Conservation (phyloP, 92 coral and sea anemone species). For the Porites rus region DNA sequence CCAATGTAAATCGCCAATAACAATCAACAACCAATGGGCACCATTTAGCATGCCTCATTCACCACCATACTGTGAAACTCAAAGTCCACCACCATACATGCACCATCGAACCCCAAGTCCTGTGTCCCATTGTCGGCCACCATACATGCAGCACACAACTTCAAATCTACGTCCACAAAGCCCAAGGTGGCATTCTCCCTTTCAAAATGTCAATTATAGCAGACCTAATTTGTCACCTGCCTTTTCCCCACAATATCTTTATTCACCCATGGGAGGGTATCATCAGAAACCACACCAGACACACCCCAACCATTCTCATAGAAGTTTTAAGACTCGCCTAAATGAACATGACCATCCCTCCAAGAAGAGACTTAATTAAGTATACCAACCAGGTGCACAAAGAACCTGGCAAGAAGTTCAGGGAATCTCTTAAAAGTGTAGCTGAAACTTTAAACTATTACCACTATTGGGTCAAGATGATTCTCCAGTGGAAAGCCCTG, state of each 20-base stretch:
- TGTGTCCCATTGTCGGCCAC: slow-evolving; percentile 34
- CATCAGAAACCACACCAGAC: slow-evolving; percentile 34
- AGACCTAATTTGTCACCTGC: neutral
- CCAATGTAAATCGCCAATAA: slow-evolving; percentile 34
- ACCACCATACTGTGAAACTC: slow-evolving; percentile 35
- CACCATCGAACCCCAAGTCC: slow-evolving; percentile 33
- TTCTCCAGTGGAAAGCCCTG: slow-evolving; percentile 24
- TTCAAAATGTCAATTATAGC: slow-evolving; percentile 25
- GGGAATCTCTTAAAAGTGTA: slow-evolving; percentile 35
- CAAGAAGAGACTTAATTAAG: slow-evolving; percentile 21
- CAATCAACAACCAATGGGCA: slow-evolving; percentile 9
- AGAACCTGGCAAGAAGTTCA: slow-evolving; percentile 32
- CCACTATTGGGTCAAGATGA: slow-evolving; percentile 38
- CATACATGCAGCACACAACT: slow-evolving; percentile 34
- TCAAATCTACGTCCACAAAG: slow-evolving; percentile 22
- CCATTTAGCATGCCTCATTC: slow-evolving; percentile 20
- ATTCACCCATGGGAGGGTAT: slow-evolving; percentile 27
- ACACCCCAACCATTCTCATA: slow-evolving; percentile 16
- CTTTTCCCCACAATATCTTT: slow-evolving; percentile 12
- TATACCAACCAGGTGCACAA: slow-evolving; percentile 10
- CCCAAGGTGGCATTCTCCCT: slow-evolving; percentile 35
- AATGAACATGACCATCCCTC: slow-evolving; percentile 29
- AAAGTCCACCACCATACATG: slow-evolving; percentile 40
- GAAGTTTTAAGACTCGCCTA: neutral
- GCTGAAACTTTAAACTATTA: slow-evolving; percentile 30